Percentiles rank a stretch among this genome's conserved stretches.
These are phyloP conservation scores for Piezodorus guildinii DNA, from an alignment of 1,140 invertebrate genomes.

Conservation along the genomic window DNA sequence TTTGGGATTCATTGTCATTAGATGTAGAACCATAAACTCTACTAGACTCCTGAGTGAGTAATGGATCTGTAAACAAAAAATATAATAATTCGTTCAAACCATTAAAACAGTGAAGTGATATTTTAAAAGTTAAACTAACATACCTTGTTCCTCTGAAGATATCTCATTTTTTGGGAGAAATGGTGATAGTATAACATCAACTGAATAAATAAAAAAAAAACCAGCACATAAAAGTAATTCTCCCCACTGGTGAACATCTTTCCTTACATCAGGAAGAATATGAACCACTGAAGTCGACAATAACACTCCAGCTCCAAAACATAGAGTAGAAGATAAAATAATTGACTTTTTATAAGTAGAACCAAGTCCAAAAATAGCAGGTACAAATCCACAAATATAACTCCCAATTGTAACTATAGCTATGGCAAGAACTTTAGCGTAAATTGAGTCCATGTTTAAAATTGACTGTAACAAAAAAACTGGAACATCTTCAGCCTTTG, in stretches of 20 bases:
- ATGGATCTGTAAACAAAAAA: too few species aligned
- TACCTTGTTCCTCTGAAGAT: background rate
- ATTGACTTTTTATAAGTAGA: constrained; percentile 9
- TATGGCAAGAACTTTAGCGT: background rate
- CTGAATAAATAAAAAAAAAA: constrained; percentile 44
- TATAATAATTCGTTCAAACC: too few species aligned
- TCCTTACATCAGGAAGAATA: constrained; percentile 63
- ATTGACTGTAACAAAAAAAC: background rate
- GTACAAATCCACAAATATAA: constrained; percentile 14
- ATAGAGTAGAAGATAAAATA: constrained; percentile 41
- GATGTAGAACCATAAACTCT: too few species aligned
- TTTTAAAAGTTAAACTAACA: background rate
- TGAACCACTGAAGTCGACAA: constrained; percentile 83
- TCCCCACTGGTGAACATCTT: constrained; percentile 25
- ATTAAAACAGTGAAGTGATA: background rate
- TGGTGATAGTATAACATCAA: constrained; percentile 41
- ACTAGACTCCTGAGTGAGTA: too few species aligned
- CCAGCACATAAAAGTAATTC: constrained; percentile 42
- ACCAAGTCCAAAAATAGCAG: constrained; percentile 19
- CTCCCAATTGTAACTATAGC: constrained; percentile 10
- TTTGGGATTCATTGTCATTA: too few species aligned
- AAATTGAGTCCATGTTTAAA: background rate
- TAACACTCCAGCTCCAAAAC: constrained; percentile 84
- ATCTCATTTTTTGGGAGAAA: background rate
- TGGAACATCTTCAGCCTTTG: background rate